phyloP scores from a whole-genome alignment of 2,113 vertebrate species.

The Pomatorhinus ruficollis region DNA sequence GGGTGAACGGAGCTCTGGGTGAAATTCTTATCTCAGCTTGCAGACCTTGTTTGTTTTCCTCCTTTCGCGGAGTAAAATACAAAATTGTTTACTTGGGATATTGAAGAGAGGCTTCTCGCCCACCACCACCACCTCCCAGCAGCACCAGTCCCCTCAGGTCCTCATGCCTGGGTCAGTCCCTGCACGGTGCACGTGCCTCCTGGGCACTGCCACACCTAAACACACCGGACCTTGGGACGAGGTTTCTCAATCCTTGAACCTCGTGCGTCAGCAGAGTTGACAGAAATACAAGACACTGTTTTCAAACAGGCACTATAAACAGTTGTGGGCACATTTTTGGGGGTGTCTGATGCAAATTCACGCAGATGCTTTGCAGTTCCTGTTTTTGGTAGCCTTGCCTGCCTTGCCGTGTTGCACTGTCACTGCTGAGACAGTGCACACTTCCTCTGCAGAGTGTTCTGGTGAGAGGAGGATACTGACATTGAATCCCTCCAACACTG shows the following conservation, averaged over 20 bases:
- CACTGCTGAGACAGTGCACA: not conserved
- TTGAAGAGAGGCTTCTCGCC: not conserved
- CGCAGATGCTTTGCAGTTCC: not conserved
- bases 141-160: not conserved
- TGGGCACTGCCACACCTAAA: fast-evolving
- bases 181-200: fast-evolving
- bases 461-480: not conserved
- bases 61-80: not conserved
- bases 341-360: not conserved
- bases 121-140: too few relatives aligned
- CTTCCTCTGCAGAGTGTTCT: not conserved
- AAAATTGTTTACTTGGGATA: not conserved
- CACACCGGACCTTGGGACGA: fast-evolving
- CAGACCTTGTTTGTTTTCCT: not conserved
- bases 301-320: not conserved
- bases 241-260: not conserved
- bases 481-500: not conserved
- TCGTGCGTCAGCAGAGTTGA: not conserved
- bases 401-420: fast-evolving
- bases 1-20: not conserved
- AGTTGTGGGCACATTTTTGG: not conserved
- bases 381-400: not conserved
- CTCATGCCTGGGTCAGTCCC: fast-evolving
- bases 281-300: not conserved
- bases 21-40: not conserved